Evolutionary conservation across 2,888 invertebrate genomes (phyloP), one percentile per base, ranked within the genome.

Genomic region (Cantharis flavilabris): DNA sequence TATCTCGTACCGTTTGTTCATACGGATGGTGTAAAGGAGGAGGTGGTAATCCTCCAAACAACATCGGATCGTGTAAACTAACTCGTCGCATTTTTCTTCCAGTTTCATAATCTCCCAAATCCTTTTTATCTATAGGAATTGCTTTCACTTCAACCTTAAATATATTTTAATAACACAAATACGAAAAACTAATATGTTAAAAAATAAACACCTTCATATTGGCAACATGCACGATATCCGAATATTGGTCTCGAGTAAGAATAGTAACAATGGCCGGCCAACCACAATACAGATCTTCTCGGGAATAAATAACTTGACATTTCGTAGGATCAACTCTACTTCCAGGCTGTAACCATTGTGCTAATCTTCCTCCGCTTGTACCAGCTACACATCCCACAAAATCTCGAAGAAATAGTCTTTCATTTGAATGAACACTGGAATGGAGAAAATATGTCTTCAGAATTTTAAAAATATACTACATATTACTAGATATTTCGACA

Each of bases 271-370:
- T 92, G 0, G 96, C 94, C 13, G 96, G 95, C 94, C 95, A 95
- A 71, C 96, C 96, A 84, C 95, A 95, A 71, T 94, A 92, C 82
- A 93, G 87, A 75, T 93, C 92, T 82, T 93, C 93, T 73, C 92
- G 89, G 33, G 94, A 93, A 83, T 94, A 94, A 79, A 94, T 90
- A 73, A 98, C 92, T 88, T 97, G 96, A 88, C 97, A 97, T 86
- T 95, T 94, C 78, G 92, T 88, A 0, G 98, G 96, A 88, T 98
- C 98, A 70, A 98, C 94, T 81, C 95, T 94, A 26, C 98, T 94
- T 84, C 97, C 96, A 1, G 98, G 97, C 86, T 98, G 97, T 75
- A 99, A 89, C 98, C 98, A 99, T 86, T 96, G 93, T 0, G 98
- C 98, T 81, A 99, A 90, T 73, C 98, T 92, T 4, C 97, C 98